Evolutionary conservation across 2,888 invertebrate genomes (phyloP).

Genomic region (Lasioglossum villosulum): DNA sequence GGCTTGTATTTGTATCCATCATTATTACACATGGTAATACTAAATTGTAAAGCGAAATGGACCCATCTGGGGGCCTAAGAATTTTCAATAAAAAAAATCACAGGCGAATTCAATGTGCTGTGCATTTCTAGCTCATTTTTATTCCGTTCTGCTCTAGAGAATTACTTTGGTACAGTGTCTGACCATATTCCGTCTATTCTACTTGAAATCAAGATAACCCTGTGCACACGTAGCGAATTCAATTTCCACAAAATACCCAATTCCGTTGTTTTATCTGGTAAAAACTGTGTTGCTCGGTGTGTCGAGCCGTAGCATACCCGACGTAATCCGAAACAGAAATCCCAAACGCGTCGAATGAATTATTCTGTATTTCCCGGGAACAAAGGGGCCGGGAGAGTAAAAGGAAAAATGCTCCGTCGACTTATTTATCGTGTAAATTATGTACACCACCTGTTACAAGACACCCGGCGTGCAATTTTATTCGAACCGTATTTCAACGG

Average conservation of each 20-base stretch:
- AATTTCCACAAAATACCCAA: not conserved
- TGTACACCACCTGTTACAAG: constrained; percentile 12
- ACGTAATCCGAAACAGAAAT: not conserved
- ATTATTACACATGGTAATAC: no score
- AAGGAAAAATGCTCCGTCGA: constrained; percentile 1
- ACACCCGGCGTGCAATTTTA: constrained; percentile 1
- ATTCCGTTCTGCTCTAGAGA: not conserved
- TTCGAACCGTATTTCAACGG: not conserved
- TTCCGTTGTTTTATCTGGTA: not conserved
- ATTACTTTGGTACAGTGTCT: not conserved
- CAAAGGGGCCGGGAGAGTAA: not conserved
- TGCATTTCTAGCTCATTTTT: not conserved
- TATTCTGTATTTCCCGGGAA: not conserved
- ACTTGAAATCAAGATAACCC: not conserved
- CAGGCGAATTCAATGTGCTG: not conserved
- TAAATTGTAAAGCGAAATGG: no score
- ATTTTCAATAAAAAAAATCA: no score
- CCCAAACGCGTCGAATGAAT: not conserved
- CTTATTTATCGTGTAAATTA: constrained; percentile 5
- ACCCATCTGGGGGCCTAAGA: no score
- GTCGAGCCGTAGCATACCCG: not conserved
- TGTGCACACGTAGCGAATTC: not conserved
- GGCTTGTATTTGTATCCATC: no score
- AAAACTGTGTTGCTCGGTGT: not conserved
- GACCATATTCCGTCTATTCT: not conserved